Conservation (phyloP, 1,140 invertebrate genomes). For the Drosophila elegans region DNA sequence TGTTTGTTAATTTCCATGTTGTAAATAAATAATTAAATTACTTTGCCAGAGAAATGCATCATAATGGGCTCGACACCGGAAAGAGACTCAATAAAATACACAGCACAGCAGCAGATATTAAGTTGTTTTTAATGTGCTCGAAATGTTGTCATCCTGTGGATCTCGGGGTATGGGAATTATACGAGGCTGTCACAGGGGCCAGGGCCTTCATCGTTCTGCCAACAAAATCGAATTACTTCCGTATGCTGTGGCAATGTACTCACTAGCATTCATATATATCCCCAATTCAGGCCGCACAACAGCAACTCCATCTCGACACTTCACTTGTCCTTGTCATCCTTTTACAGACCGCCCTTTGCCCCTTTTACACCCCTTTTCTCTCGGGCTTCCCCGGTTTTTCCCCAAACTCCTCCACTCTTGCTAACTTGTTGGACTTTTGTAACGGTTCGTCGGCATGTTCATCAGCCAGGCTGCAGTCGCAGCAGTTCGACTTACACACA, state of each 20-base stretch:
- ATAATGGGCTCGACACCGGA: constrained; percentile 34
- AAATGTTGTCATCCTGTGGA: constrained; percentile 44
- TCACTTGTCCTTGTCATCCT: constrained; percentile 55
- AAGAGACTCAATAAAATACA: constrained; percentile 43
- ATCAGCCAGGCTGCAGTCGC: constrained; percentile 50
- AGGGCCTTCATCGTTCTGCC: constrained; percentile 63
- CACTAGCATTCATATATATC: constrained; percentile 32
- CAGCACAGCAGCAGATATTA: constrained; percentile 44
- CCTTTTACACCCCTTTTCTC: constrained; percentile 33
- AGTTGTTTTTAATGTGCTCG: constrained; percentile 63
- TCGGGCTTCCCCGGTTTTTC: constrained; percentile 1
- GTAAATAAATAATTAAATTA: constrained; percentile 72
- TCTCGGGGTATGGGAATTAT: constrained; percentile 20
- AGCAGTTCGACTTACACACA: constrained; percentile 78
- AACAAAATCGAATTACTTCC: constrained; percentile 81
- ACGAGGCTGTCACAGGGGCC: constrained; percentile 58
- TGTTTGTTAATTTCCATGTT: constrained; percentile 67
- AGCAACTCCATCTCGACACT: constrained; percentile 51
- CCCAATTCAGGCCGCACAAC: constrained; percentile 48
- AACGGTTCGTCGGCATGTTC: constrained; percentile 55
- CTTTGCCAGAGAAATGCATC: constrained; percentile 36
- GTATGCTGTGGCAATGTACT: constrained; percentile 59
- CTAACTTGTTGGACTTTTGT: constrained; percentile 77
- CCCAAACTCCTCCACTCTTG: constrained; percentile 2
- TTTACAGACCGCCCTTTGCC: constrained; percentile 13